phyloP scores from a whole-genome alignment of 2,888 invertebrate genomes.

The Drosophila rubida region DNA sequence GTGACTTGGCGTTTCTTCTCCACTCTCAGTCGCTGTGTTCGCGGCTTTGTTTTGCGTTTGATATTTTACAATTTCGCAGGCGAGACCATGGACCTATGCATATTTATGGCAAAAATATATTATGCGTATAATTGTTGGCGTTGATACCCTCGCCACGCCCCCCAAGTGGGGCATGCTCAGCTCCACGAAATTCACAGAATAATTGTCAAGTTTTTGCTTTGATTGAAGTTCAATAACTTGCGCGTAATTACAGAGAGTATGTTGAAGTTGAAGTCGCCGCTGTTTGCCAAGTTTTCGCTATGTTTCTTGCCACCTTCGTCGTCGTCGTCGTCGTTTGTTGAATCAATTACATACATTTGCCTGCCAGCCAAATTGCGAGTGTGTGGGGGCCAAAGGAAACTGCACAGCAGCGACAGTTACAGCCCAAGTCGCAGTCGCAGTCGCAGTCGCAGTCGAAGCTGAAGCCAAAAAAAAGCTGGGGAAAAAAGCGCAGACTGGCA shows the following conservation, averaged over 20 bases:
- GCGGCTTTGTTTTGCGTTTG: neutral
- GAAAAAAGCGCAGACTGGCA: slow-evolving; percentile 48
- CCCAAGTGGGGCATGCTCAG: too few species aligned
- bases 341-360: slow-evolving; percentile 74
- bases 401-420: neutral
- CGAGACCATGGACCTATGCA: slow-evolving; percentile 33
- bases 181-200: too few species aligned
- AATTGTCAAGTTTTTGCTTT: too few species aligned
- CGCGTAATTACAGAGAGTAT: neutral
- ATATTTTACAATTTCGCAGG: slow-evolving; percentile 25
- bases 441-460: slow-evolving; percentile 25
- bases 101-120: slow-evolving; percentile 73
- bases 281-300: slow-evolving; percentile 51
- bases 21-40: neutral
- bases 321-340: slow-evolving; percentile 66
- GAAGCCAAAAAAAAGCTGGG: slow-evolving; percentile 19
- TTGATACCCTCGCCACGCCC: slow-evolving; percentile 6
- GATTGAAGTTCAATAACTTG: neutral
- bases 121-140: slow-evolving; percentile 75
- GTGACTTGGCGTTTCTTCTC: slow-evolving; percentile 37
- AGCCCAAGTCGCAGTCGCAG: slow-evolving; percentile 11
- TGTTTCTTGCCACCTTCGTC: slow-evolving; percentile 74
- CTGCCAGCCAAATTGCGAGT: slow-evolving; percentile 54
- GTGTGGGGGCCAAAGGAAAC: slow-evolving; percentile 25
- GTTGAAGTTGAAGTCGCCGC: neutral